These are phyloP conservation scores for Cenopis cana DNA, from an alignment of 2,888 invertebrate species.

Conservation along the genomic window DNA sequence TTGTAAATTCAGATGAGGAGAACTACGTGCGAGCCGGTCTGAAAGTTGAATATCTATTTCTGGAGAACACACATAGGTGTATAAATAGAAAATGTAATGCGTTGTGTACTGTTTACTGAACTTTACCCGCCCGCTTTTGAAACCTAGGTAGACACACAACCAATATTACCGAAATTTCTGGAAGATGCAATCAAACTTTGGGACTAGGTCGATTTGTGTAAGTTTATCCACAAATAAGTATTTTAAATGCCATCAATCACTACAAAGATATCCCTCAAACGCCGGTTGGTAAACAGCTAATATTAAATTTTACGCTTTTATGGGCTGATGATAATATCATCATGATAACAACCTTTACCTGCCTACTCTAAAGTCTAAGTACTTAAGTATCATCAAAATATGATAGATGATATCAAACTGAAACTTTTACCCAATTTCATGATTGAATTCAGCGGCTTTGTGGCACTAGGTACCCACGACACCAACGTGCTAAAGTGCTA, in stretches of 20 bases:
- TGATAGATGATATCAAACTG: not conserved
- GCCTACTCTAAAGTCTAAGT: not conserved
- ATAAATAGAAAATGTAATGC: constrained; percentile 72
- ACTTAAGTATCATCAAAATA: not conserved
- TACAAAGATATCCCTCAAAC: not conserved
- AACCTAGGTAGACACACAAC: constrained; percentile 34
- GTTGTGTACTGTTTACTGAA: constrained; percentile 53
- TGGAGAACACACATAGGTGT: constrained; percentile 70
- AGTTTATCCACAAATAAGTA: no score
- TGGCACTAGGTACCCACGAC: not conserved
- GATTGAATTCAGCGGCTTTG: not conserved
- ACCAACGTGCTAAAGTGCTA: no score
- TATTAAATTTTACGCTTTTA: not conserved
- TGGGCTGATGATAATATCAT: not conserved
- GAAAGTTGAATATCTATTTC: constrained; percentile 74
- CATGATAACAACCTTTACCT: not conserved
- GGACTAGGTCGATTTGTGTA: no score
- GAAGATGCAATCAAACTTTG: not conserved
- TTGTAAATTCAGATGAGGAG: constrained; percentile 29
- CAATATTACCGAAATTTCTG: not conserved
- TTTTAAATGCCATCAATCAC: not conserved
- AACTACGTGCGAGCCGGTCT: constrained; percentile 55
- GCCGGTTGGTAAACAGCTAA: not conserved
- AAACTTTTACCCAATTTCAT: not conserved
- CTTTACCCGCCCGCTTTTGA: constrained; percentile 66